Base-by-base conservation (phyloP, 2,113 vertebrate genomes). In the Pipa parva region DNA sequence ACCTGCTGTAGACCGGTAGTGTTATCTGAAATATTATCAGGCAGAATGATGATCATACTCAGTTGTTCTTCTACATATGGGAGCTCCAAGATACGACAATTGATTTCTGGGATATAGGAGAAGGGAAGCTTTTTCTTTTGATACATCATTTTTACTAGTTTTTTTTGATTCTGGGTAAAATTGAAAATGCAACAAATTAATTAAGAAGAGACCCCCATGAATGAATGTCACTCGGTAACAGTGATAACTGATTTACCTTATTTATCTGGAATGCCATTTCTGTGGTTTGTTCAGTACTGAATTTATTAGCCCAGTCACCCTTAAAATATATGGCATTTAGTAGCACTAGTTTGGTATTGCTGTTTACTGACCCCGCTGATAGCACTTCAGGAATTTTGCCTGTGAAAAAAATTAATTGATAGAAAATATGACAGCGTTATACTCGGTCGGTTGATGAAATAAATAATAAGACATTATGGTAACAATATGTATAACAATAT, bases 321-420 rank as follows among this genome's bases (percentile, higher is more conserved):
- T 97, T 98, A 80, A 98, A 98, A 80, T 97, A 98, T 76, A 97
- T 86, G 56, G 95, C 95, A 0, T 95, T 97, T 66, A 97, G 92
- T 28, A 98, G 74, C 55, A 92, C 87, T 0, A 98, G 69, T 69
- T 72, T 85, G 1, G 93, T 97, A 59, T 58, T 78, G 6, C 5
- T 4, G 7, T 72, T 71, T 55, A 97, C 77, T 20, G 77, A 73
- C 25, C 88, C 92, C 29, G 77, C 29, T 69, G 88, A 77, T 45
- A 97, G 75, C 22, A 98, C 78, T 22, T 95, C 72, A 5, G 84
- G 87, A 68, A 98, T 97, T 87, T 97, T 97, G 74, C 87, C 95
- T 97, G 70, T 59, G 74, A 72, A 15, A 52, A 28, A 54, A 25
- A 59, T 13, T 29, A 48, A 39, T 8, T 39, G 21, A 15, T n/a